Evolutionary conservation across 2,888 invertebrate genomes (phyloP), one percentile per base, ranked within the genome.

Genomic region (Drymonia ruficornis): DNA sequence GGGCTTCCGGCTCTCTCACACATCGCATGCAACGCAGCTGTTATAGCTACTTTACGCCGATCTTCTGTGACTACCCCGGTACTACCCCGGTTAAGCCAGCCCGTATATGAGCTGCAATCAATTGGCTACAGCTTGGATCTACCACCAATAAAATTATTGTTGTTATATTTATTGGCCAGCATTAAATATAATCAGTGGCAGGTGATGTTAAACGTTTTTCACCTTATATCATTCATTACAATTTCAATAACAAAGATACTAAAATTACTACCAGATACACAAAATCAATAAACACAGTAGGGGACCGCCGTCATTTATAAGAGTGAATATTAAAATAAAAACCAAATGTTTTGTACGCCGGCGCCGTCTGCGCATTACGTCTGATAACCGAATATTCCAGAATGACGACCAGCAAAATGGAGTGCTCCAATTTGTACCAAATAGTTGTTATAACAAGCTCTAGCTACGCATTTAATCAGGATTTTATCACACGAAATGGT

Each of bases 381-480:
- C 53, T 42, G n/a, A 49, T 18, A 46, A 23, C 29, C 18, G 50
- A 54, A 46, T 1, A 45, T 60, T 63, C 54, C 56, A 60, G 57
- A 63, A 56, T 31, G 34, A 50, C 53, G 59, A 50, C 36, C 50
- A 52, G 36, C 13, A 53, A 50, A 54, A 49, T 55, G 43, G 38
- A 59, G 49, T 78, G 68, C 70, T 77, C 79, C 60, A 74, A 66
- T 79, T 75, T 69, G 59, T 61, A 56, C 36, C 42, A 48, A 53
- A 57, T 55, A 61, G 50, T 46, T 63, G 46, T 54, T 62, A 65
- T 70, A 63, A 60, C 63, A 53, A 63, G 72, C 57, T 67, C 68
- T 63, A 63, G 60, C 68, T 59, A 69, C 70, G 59, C 54, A 43
- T 59, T 56, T 61, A 61, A 55, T 54, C 53, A 31, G 4, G 15